Percentiles rank a stretch among this genome's conserved stretches.
These are phyloP conservation scores for Lathamus discolor DNA, from an alignment of 2,113 vertebrate species.

Conservation along the genomic window DNA sequence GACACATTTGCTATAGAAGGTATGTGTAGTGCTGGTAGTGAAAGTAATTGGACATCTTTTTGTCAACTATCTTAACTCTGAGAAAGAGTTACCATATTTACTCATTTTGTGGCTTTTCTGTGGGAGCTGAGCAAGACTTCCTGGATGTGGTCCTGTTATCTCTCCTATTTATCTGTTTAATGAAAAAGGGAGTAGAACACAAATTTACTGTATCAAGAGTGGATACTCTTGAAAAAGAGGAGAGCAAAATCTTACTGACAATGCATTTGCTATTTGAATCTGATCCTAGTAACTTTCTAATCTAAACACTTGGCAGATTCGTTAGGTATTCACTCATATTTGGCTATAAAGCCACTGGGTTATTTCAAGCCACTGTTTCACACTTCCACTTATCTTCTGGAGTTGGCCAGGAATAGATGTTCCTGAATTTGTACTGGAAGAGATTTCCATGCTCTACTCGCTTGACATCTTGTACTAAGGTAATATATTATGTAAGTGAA, in stretches of 20 bases:
- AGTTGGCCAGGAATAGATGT: not conserved
- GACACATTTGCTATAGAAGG: not conserved
- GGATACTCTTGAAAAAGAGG: not conserved
- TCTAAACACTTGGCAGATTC: not conserved
- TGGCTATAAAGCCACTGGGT: not conserved
- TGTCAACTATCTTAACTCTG: not conserved
- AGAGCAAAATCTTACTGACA: not conserved
- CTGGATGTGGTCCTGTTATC: not conserved
- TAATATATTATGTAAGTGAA: not conserved
- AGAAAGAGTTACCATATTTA: not conserved
- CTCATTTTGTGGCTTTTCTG: not conserved
- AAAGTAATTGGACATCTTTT: not conserved
- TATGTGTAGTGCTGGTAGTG: not conserved
- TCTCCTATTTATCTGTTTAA: not conserved
- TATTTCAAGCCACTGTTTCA: not conserved
- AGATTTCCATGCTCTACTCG: not conserved
- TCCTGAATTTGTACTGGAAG: not conserved
- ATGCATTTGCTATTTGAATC: not conserved
- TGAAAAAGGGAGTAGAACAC: not conserved
- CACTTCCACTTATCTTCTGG: not conserved
- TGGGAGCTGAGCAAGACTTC: not conserved
- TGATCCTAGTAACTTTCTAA: not conserved
- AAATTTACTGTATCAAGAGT: not conserved
- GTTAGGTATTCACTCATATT: not conserved
- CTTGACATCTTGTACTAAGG: not conserved